Evolutionary conservation across 2,797 vertebrate species (phyloP), one percentile per base, ranked within the genome.

Genomic region (Poliocrania exsul): DNA sequence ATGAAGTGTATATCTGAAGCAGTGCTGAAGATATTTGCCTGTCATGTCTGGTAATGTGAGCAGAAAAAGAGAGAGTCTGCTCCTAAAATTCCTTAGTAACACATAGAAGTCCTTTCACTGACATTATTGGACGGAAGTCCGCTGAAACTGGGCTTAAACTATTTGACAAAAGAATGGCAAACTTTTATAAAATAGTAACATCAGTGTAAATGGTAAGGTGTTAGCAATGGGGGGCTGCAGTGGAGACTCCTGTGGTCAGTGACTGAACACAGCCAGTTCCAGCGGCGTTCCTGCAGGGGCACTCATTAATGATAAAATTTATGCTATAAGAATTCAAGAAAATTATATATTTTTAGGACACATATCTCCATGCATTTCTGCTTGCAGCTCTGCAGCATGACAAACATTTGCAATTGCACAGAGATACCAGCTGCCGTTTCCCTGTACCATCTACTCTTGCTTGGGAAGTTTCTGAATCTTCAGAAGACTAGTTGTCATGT

Each of bases 11-110:
- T 21, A 47, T 54, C 37, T 86, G 51, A 71, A 54, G 28, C 17
- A 37, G 8, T 26, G 10, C 4, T 37, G 5, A 53, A 64, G 9
- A 64, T 1, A 0, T 78, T 91, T 82, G 15, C 54, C 57, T 81
- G 46, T 56, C 51, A 61, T 0, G 0, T 35, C 35, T 66, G 37
- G 42, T 82, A 51, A 50, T 6, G 0, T 44, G 35, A 81, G 28
- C 67, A 86, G 47, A 66, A 73, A 31, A 70, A 79, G 6, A 77
- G 29, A 62, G 6, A 7, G 37, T 74, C 40, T 67, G 13, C 3
- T 51, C 56, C 33, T 74, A 44, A 83, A 81, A 47, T 44, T 31
- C 21, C 21, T 58, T 42, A 70, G 23, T 15, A n/a, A n/a, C 13
- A 66, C 14, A 47, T 2, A 28, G 6, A 54, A 77, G 12, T 70